Percentiles rank a stretch among this genome's conserved stretches.
phyloP scores from a whole-genome alignment of 1,140 invertebrate genomes.

The Lordiphosa clarofinis region DNA sequence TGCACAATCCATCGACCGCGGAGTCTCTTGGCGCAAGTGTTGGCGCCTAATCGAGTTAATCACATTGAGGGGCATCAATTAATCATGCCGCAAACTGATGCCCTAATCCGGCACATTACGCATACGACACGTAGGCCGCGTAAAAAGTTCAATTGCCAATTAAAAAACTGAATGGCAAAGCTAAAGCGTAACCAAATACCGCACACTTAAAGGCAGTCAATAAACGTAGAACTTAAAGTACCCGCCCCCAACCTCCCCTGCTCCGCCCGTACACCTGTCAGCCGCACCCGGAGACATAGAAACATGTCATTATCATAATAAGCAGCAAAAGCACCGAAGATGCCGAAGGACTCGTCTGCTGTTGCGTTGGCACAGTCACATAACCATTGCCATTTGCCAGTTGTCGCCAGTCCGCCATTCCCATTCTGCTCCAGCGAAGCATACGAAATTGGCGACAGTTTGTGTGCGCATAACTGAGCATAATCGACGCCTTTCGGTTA shows the following conservation, averaged over 20 bases:
- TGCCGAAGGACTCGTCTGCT: constrained; percentile 36
- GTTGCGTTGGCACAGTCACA: constrained; percentile 32
- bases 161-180: constrained; percentile 39
- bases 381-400: constrained; percentile 6
- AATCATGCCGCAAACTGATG: constrained; percentile 65
- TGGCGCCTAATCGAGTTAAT: constrained; percentile 68
- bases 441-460: constrained; percentile 74
- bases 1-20: constrained; percentile 35
- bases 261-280: constrained; percentile 23
- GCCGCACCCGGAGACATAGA: constrained; percentile 50
- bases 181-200: constrained; percentile 9
- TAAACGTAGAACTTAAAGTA: constrained; percentile 66
- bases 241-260: constrained; percentile 10
- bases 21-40: constrained; percentile 34
- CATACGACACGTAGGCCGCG: constrained; percentile 66
- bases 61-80: constrained; percentile 75
- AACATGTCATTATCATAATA: constrained; percentile 77
- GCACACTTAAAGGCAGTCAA: constrained; percentile 56
- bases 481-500: constrained; percentile 78
- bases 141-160: constrained; percentile 62
- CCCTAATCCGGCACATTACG: constrained; percentile 64
- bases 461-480: constrained; percentile 77
- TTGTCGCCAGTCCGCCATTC: constrained; percentile 34
- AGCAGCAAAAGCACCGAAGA: constrained; percentile 36
- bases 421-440: constrained; percentile 69